These are phyloP conservation scores for Heliconius hortense DNA, from an alignment of 2,888 invertebrate genomes.

Conservation along the genomic window DNA sequence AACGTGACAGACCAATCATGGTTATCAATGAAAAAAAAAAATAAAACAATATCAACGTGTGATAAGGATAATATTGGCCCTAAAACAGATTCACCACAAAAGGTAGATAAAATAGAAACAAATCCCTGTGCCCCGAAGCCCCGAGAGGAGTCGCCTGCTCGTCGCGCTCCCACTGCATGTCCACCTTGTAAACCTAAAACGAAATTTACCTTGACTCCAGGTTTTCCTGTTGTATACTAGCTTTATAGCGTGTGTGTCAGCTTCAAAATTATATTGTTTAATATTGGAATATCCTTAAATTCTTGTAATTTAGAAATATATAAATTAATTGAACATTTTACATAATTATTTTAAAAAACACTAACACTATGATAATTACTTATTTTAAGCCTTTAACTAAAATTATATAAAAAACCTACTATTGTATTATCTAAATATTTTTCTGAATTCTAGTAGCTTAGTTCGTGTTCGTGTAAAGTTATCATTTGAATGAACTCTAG, in stretches of 20 bases:
- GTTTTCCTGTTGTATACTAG: not conserved
- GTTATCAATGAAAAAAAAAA: not conserved
- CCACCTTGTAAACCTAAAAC: constrained; percentile 5
- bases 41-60: not conserved
- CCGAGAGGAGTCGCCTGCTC: not conserved
- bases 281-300: not conserved
- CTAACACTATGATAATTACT: not conserved
- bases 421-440: too few relatives aligned
- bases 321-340: not conserved
- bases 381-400: not conserved
- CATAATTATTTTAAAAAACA: not conserved
- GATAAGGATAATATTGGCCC: constrained; percentile 1
- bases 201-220: constrained; percentile 6
- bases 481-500: too few relatives aligned
- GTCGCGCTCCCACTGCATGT: not conserved
- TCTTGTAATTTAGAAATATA: not conserved
- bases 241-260: not conserved
- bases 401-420: not conserved
- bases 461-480: too few relatives aligned
- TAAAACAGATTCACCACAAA: not conserved
- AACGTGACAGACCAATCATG: not conserved
- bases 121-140: not conserved
- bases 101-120: not conserved
- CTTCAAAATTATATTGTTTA: not conserved
- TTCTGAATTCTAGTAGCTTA: too few relatives aligned